These are phyloP conservation scores for Corvus cornix DNA, from an alignment of 2,113 vertebrate genomes.

Conservation along the genomic window DNA sequence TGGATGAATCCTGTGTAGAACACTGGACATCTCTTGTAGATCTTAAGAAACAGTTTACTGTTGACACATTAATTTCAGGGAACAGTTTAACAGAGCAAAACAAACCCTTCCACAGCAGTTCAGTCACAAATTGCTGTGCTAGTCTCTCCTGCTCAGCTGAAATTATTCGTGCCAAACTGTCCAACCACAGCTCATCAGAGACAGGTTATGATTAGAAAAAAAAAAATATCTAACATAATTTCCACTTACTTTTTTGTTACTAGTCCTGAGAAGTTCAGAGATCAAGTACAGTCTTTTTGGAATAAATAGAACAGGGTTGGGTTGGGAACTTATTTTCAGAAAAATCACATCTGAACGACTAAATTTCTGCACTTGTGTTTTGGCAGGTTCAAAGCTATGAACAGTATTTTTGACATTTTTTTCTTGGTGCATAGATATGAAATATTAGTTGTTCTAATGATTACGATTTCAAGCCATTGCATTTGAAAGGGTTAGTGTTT, in stretches of 20 bases:
- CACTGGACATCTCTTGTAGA: background rate
- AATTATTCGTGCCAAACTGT: background rate
- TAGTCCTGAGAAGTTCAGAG: background rate
- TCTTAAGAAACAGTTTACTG: background rate
- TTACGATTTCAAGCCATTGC: background rate
- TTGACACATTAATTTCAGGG: background rate
- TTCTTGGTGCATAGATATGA: background rate
- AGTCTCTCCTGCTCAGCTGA: background rate
- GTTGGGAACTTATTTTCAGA: background rate
- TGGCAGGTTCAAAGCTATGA: background rate
- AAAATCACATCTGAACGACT: background rate
- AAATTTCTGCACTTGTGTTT: background rate
- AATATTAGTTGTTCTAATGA: constrained; percentile 4
- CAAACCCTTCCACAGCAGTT: background rate
- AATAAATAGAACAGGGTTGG: background rate
- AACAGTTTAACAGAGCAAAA: background rate
- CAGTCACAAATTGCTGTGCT: background rate
- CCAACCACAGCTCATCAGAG: background rate
- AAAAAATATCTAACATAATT: background rate
- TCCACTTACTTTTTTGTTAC: background rate
- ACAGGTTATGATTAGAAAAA: background rate
- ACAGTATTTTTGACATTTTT: constrained; percentile 6
- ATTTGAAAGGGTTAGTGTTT: background rate
- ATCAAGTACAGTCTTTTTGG: background rate
- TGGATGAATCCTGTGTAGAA: background rate